These are phyloP conservation scores for Clangula hyemalis DNA, from an alignment of 2,797 vertebrate genomes.

Conservation along the genomic window DNA sequence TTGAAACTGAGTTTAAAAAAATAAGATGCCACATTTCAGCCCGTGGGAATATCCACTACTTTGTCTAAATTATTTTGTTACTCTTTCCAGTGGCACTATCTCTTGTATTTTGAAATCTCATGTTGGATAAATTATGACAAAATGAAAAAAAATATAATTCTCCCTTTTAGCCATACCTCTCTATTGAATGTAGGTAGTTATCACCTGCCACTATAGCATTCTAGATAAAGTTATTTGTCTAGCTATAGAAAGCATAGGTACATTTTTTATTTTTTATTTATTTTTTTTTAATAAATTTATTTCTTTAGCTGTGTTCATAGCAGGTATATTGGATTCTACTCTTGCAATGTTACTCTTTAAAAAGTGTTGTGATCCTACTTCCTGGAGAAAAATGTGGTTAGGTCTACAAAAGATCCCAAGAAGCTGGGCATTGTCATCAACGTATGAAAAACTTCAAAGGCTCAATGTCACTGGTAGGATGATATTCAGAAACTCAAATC, in stretches of 20 bases:
- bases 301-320: not conserved
- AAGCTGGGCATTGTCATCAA: slow-evolving; percentile 53
- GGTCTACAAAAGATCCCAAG: slow-evolving; percentile 54
- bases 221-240: not conserved
- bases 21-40: not conserved
- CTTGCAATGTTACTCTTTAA: slow-evolving; percentile 2
- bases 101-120: not conserved
- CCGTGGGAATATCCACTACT: not conserved
- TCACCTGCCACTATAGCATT: not conserved
- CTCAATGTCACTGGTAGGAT: slow-evolving; percentile 15
- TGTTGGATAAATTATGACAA: not conserved
- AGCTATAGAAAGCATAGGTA: not conserved
- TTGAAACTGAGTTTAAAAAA: not conserved
- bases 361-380: slow-evolving; percentile 19
- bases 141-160: not conserved
- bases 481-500: slow-evolving; percentile 70
- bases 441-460: slow-evolving; percentile 43
- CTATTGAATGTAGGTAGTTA: not conserved
- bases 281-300: not conserved
- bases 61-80: not conserved
- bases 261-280: not conserved
- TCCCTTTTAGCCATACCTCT: not conserved
- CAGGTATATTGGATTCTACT: slow-evolving; percentile 5
- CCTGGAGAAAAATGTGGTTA: slow-evolving; percentile 9
- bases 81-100: slow-evolving; percentile 3